Evolutionary conservation across 2,113 vertebrate genomes (phyloP), one percentile per base, ranked within the genome.

Genomic region (Arenaria interpres): DNA sequence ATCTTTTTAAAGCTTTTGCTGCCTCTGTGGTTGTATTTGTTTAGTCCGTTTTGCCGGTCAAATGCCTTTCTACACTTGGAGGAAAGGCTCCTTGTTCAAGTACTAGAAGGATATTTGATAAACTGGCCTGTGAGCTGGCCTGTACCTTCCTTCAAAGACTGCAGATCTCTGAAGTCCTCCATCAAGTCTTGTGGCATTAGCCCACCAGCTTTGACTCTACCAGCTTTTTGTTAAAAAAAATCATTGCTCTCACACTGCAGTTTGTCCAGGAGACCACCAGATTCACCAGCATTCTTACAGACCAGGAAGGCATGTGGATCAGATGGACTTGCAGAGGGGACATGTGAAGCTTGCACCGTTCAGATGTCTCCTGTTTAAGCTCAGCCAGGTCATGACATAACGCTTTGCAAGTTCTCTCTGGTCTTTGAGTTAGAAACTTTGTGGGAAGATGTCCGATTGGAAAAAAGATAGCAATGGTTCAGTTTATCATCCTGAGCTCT

Each of bases 231-330:
- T 48, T 22, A 21, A 66, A 72, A 66, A 66, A 46, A 24, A 20
- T 21, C 7, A 28, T 60, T 37, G 45, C 64, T 30, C 14, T 22
- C 21, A 10, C 11, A 54, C 18, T 22, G 19, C 17, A 12, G 16
- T 30, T 80, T 54, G 20, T 81, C 30, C 17, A 59, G 39, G 32
- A 77, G 33, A 15, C 37, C 53, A 63, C 32, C 28, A 18, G 33
- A 39, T 72, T 62, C 24, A 72, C 30, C 19, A 27, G 6, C 22
- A 3, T 35, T n/a, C 18, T 77, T 82, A 87, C 59, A 60, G 51
- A 15, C 30, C 2, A 1, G 10, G 19, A 67, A 53, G 32, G 25
- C 37, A 20, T 2, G 0, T 54, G 16, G 33, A 25, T 53, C 16
- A 24, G n/a, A 17, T 23, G 16, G 32, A 33, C 30, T 77, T 62